Conservation (phyloP, 2,888 invertebrate species). For the Sericinus montela region DNA sequence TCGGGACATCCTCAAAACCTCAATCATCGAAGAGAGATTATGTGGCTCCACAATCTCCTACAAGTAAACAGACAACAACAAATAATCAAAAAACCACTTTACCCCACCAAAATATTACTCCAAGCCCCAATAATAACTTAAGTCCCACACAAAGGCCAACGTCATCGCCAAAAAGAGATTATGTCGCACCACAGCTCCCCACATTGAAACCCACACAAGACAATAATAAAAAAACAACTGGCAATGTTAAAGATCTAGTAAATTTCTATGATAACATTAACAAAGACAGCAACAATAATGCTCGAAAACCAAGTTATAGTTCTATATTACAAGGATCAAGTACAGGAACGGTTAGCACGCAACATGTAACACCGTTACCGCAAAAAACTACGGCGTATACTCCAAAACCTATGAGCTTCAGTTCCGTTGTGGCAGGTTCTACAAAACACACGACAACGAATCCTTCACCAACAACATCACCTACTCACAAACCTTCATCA, state of each 20-base stretch:
- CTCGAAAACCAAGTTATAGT: slow-evolving; percentile 54
- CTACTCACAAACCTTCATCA: slow-evolving; percentile 24
- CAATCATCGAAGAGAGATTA: slow-evolving; percentile 49
- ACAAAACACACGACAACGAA: slow-evolving; percentile 38
- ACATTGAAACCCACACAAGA: slow-evolving; percentile 28
- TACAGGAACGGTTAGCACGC: slow-evolving; percentile 16
- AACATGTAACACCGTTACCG: slow-evolving; percentile 27
- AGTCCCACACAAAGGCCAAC: slow-evolving; percentile 22
- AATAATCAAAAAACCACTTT: slow-evolving; percentile 18
- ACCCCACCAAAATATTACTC: slow-evolving; percentile 18
- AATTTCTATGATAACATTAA: slow-evolving; percentile 56
- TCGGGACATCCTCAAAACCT: slow-evolving; percentile 22
- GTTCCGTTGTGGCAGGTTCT: slow-evolving; percentile 48
- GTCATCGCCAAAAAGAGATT: slow-evolving; percentile 40
- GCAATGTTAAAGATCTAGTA: slow-evolving; percentile 63
- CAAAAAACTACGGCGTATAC: slow-evolving; percentile 28
- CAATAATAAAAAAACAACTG: slow-evolving; percentile 31
- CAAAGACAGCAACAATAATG: slow-evolving; percentile 33
- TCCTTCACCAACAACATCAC: slow-evolving; percentile 34
- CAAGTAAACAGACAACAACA: slow-evolving; percentile 22
- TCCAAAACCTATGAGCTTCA: slow-evolving; percentile 54
- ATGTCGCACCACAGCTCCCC: slow-evolving; percentile 42
- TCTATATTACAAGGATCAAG: slow-evolving; percentile 45
- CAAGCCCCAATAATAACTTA: slow-evolving; percentile 18
- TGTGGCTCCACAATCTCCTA: slow-evolving; percentile 49